phyloP scores from a whole-genome alignment of 2,888 invertebrate genomes.

The Chloroclysta siterata region DNA sequence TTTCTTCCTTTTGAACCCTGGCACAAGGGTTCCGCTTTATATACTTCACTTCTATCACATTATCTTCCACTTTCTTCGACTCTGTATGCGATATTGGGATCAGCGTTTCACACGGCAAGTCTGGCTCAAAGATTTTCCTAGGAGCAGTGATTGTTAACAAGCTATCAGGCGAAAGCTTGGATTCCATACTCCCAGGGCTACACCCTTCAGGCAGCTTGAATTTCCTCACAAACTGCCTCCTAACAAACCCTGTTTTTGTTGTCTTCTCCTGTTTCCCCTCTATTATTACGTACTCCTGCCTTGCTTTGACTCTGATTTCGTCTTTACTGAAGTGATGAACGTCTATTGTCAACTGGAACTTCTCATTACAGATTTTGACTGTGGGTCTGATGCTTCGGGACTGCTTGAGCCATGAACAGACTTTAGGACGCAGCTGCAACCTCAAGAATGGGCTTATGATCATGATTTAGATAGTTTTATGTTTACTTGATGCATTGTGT shows the following conservation, averaged over 20 bases:
- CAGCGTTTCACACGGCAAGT: slow-evolving; percentile 44
- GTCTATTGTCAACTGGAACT: slow-evolving; percentile 66
- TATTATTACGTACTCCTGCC: slow-evolving; percentile 65
- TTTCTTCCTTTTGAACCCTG: background rate
- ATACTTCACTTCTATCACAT: slow-evolving; percentile 10
- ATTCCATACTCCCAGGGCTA: slow-evolving; percentile 54
- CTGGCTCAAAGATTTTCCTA: slow-evolving; percentile 50
- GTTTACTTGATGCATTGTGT: slow-evolving; percentile 9
- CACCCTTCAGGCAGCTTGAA: slow-evolving; percentile 71
- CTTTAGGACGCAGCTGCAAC: slow-evolving; percentile 42
- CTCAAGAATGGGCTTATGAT: slow-evolving; percentile 41
- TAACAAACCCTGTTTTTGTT: slow-evolving; percentile 56
- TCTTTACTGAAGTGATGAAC: slow-evolving; percentile 64
- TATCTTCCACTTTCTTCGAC: slow-evolving; percentile 1
- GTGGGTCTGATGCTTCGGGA: slow-evolving; percentile 56
- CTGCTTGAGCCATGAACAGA: slow-evolving; percentile 47
- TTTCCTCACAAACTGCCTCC: slow-evolving; percentile 66
- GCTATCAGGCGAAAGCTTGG: slow-evolving; percentile 60
- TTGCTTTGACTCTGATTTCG: slow-evolving; percentile 69
- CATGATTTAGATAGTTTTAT: slow-evolving; percentile 21
- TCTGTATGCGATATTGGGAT: slow-evolving; percentile 21
- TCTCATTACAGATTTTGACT: slow-evolving; percentile 62
- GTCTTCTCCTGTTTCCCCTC: slow-evolving; percentile 74
- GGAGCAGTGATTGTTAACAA: slow-evolving; percentile 64
- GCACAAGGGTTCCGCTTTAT: slow-evolving; percentile 14